Percentiles rank a stretch among this genome's conserved stretches.
These are phyloP conservation scores for Danio albolineatus DNA, from an alignment of 2,797 vertebrate species.

Conservation along the genomic window DNA sequence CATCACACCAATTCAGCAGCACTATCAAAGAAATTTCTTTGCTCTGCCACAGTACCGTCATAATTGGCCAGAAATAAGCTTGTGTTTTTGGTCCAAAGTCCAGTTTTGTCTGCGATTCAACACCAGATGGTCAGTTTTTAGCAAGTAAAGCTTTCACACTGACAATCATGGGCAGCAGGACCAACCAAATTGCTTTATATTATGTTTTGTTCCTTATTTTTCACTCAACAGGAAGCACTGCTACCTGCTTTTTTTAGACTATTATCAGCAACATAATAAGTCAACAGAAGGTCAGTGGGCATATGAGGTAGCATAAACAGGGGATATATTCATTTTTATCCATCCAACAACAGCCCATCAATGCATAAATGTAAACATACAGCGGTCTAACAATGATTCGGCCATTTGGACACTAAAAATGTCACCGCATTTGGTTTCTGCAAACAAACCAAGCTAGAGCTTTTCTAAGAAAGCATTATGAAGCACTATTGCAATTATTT, in stretches of 20 bases:
- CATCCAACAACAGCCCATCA: constrained; percentile 20
- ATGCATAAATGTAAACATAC: not conserved
- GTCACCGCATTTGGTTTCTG: not conserved
- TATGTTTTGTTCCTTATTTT: constrained; percentile 34
- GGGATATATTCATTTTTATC: not conserved
- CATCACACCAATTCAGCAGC: not conserved
- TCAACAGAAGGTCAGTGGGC: constrained; percentile 27
- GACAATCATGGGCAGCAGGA: constrained; percentile 73
- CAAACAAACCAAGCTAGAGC: not conserved
- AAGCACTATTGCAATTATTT: not conserved
- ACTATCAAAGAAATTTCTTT: constrained; percentile 65
- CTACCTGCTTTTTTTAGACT: constrained; percentile 36
- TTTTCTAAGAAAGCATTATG: not conserved
- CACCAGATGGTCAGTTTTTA: constrained; percentile 80
- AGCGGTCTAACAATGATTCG: not conserved
- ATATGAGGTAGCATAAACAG: constrained; percentile 7
- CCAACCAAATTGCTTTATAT: constrained; percentile 57
- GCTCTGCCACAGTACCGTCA: constrained; percentile 68
- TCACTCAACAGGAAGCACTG: constrained; percentile 41
- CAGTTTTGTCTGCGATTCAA: constrained; percentile 80
- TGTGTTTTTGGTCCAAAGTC: constrained; percentile 78
- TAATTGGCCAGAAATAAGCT: constrained; percentile 76
- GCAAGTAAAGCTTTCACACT: constrained; percentile 72
- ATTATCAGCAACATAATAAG: constrained; percentile 39
- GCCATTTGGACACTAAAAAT: not conserved